Evolutionary conservation across 1,140 invertebrate genomes (phyloP), one percentile per base, ranked within the genome.

Genomic region (Bombus ignitus): DNA sequence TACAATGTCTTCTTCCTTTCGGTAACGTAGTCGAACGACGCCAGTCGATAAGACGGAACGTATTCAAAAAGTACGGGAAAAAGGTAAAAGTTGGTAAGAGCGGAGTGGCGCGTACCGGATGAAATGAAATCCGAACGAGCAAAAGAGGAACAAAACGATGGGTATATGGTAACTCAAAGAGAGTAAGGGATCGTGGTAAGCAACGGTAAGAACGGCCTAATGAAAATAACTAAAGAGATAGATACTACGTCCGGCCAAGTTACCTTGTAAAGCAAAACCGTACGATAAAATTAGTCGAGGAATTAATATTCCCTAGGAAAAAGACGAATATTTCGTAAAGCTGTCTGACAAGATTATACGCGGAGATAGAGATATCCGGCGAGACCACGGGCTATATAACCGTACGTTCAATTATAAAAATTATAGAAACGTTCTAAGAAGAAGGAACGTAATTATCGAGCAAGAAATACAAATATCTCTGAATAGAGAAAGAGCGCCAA

Each of bases 401-500:
- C 39, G 39, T 18, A 80, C 79, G 66, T 86, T 65, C 70, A 86
- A 86, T 87, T 73, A 73, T 70, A 68, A 87, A 87, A 71, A 73
- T 42, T 47, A 62, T 59, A 25, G 59, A 73, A 87, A 37, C 44
- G 15, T 32, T 35, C 2, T 8, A 18, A 66, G 65, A 66, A 66
- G 15, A 32, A 15, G 62, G n/a, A 32, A 15, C 12, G 62, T 65
- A 6, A 65, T 53, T 53, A 53, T 8, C 18, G 15, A 53, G 18
- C 5, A 53, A 53, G 47, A 62, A 62, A n/a, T 12, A 1, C 59
- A n/a, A 62, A 4, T n/a, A n/a, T 12, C 59, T 28, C 25, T 32
- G 42, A 53, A 32, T n/a, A 22, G 22, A 32, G 32, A 18, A 72
- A 12, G 47, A 53, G 18, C 71, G 28, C 3, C 22, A 15, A n/a